Percentiles rank a stretch among this genome's conserved stretches.
These are phyloP conservation scores for Trimorus sp. DNA, from an alignment of 2,888 invertebrate species.

Conservation along the genomic window DNA sequence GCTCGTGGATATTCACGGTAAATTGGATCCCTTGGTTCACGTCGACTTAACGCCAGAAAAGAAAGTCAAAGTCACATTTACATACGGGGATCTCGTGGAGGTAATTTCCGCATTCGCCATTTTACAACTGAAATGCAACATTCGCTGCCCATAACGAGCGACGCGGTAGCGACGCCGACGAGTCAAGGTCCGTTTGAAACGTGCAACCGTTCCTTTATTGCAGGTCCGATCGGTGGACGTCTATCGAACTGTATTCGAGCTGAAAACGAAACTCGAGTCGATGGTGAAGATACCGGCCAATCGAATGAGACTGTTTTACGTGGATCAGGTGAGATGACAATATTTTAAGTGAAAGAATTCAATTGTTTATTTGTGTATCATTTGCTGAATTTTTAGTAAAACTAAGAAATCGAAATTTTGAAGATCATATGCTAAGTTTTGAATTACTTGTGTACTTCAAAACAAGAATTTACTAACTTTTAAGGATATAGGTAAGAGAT, in stretches of 20 bases:
- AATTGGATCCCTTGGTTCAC: slow-evolving; percentile 93
- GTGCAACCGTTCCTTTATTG: slow-evolving; percentile 9
- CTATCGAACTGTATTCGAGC: slow-evolving; percentile 89
- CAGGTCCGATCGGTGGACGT: slow-evolving; percentile 80
- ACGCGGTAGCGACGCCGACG: too few relatives aligned
- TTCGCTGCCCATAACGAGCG: slow-evolving; percentile 2
- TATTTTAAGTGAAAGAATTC: too few relatives aligned
- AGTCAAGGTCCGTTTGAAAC: too few relatives aligned
- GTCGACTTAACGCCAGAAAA: slow-evolving; percentile 94
- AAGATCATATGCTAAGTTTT: too few relatives aligned
- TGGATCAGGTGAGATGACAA: slow-evolving; percentile 86
- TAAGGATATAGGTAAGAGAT: too few relatives aligned
- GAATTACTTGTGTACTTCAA: too few relatives aligned
- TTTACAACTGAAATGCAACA: background rate
- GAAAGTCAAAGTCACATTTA: slow-evolving; percentile 92
- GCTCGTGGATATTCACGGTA: slow-evolving; percentile 92
- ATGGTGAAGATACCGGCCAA: slow-evolving; percentile 91
- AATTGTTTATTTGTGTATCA: too few relatives aligned
- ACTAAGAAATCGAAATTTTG: too few relatives aligned
- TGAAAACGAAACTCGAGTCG: slow-evolving; percentile 90
- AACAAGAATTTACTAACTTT: too few relatives aligned
- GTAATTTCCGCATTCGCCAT: slow-evolving; percentile 75
- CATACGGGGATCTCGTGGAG: slow-evolving; percentile 89
- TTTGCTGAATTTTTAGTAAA: too few relatives aligned
- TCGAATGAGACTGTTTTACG: slow-evolving; percentile 94